Evolutionary conservation across 2,888 invertebrate species (phyloP), one percentile per base, ranked within the genome.

Genomic region (Temnothorax ravouxi): DNA sequence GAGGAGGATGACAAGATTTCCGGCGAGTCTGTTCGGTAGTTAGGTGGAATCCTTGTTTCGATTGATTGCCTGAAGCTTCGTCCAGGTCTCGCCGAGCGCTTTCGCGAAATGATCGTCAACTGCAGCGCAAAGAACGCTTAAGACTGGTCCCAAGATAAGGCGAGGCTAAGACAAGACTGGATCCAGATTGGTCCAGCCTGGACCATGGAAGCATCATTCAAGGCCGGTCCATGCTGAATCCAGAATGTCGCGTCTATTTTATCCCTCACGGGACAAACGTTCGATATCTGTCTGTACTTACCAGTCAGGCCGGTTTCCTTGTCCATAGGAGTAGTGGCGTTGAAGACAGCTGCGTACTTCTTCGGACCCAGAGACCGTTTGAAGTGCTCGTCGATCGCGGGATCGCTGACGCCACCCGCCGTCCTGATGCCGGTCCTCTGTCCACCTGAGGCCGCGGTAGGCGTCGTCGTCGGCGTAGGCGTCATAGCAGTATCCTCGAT

Each of bases 331-430:
- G 92, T 91, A 64, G 91, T 90, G 11, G 94, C 94, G 81, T 94
- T 93, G 86, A 95, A 95, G 21, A 95, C 94, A 4, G 95, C 95
- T 18, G 95, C 95, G 86, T 95, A 95, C 62, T 94, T 93, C 84
- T 97, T 97, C 90, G 97, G 97, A 83, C 99, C 99, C 87, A 99
- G 96, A 1, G 99, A 99, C 86, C 99, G 97, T 82, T 99, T 96
- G 95, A 99, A 99, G 95, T 99, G 99, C 94, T 99, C 99, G 95
- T 99, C 99, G 93, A 99, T 98, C 81, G 98, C 98, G 15, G 98
- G 98, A 95, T 98, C 98, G 95, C 98, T 94, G 21, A 93, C 93
- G 47, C 91, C 92, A 79, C 92, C 92, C 41, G 92, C 89, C 34
- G 87, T 93, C 84, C 93, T 90, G 50, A 94, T 91, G 77, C 94